Conservation (phyloP, 2,888 invertebrate species). For the Drosophila histrio region DNA sequence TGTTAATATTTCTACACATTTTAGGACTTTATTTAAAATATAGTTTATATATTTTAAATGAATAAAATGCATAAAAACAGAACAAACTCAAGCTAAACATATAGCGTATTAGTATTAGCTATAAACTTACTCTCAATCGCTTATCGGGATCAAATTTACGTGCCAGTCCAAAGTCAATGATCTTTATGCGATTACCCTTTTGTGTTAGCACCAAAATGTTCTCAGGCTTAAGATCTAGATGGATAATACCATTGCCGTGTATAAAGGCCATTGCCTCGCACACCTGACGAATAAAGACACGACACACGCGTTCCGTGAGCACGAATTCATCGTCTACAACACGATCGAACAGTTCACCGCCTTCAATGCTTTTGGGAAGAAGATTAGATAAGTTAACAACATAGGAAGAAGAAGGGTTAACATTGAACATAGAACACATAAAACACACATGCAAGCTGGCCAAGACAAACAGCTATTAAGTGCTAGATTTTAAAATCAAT, state of each 20-base stretch:
- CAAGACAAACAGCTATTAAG: constrained; percentile 13
- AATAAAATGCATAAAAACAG: too few species aligned
- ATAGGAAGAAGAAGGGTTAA: constrained; percentile 5
- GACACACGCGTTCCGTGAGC: constrained; percentile 97
- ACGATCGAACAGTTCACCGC: constrained; percentile 99
- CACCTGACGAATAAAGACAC: constrained; percentile 98
- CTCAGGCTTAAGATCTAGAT: constrained; percentile 99
- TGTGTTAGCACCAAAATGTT: constrained; percentile 98
- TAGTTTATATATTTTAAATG: too few species aligned
- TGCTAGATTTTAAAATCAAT: constrained; percentile 20
- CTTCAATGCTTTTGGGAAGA: constrained; percentile 93
- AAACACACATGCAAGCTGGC: constrained; percentile 14
- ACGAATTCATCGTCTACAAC: constrained; percentile 99
- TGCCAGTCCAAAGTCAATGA: constrained; percentile 99
- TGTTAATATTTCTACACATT: too few species aligned
- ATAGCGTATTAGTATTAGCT: too few species aligned
- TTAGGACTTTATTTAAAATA: too few species aligned
- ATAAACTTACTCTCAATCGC: constrained; percentile 90
- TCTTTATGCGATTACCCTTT: constrained; percentile 98
- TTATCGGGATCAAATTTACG: constrained; percentile 95
- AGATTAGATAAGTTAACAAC: neutral
- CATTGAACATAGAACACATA: constrained; percentile 5
- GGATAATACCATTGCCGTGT: constrained; percentile 96
- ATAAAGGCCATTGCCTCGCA: constrained; percentile 99
- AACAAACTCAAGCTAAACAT: too few species aligned